Evolutionary conservation across 2,797 vertebrate species (phyloP), one percentile per base, ranked within the genome.

Genomic region (Poeciliopsis gracilis): DNA sequence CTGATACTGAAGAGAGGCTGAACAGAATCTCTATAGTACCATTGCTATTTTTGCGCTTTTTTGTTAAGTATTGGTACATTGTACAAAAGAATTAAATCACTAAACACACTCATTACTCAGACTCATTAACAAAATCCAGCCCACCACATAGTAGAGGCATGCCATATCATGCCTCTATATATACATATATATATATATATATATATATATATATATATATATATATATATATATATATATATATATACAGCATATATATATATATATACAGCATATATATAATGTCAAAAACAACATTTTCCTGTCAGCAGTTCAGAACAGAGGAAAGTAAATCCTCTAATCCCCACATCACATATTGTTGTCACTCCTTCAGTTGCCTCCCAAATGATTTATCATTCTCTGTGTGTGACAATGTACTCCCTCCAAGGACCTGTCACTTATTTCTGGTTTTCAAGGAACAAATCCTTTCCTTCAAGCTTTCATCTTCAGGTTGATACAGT

Each of bases 341-440:
- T 90, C 81, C 86, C 38, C 85, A 47, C 77, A 78, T 89, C 76
- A 90, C 79, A 90, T 85, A 77, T 89, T 89, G 85, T 89, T 84
- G 87, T 84, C 80, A 73, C 30, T 43, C 80, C 59, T 81, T 87
- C 79, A 84, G 72, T 85, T 51, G 79, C 75, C 72, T 88, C 77
- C 70, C 70, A 77, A 89, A 86, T 81, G 13, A 83, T 84, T 80
- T 80, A 67, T 77, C 20, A 72, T 57, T 79, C 43, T 66, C 57
- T 77, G 41, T 87, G 59, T 41, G 23, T 89, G 86, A 84, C 73
- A 75, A 23, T 82, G 63, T 61, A 73, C 78, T 79, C 61, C 82
- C 77, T 84, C 81, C 80, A 45, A 83, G 82, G 76, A 80, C 76
- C 80, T 83, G 76, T 89, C 84, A 88, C 81, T 66, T 88, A 77